phyloP scores from a whole-genome alignment of 2,888 invertebrate species.

The Volucella inanis region DNA sequence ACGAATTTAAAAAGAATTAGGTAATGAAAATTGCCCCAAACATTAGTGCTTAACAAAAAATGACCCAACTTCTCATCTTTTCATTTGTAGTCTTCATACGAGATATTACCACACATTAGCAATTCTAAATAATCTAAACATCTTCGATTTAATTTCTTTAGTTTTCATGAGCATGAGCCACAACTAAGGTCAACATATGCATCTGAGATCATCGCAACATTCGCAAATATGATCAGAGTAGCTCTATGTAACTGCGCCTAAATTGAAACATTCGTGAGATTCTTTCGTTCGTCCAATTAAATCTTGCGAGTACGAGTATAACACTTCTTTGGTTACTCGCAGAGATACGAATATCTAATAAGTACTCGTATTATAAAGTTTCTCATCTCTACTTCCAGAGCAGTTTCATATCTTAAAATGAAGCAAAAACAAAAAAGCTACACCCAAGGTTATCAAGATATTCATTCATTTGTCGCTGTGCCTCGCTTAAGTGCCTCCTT shows the following conservation, averaged over 20 bases:
- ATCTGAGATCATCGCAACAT: constrained; percentile 58
- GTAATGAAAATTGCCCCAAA: background rate
- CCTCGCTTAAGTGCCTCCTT: constrained; percentile 29
- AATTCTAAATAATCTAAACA: constrained; percentile 4
- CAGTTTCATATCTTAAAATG: constrained; percentile 3
- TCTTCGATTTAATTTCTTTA: constrained; percentile 1
- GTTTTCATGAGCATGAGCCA: constrained; percentile 16
- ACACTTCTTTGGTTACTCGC: constrained; percentile 41
- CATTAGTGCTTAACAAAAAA: background rate
- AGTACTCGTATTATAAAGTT: background rate
- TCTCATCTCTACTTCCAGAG: constrained; percentile 22
- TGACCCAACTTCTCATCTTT: constrained; percentile 4
- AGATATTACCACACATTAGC: background rate
- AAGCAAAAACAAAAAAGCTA: constrained; percentile 16
- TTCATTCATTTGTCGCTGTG: constrained; percentile 50
- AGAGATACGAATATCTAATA: background rate
- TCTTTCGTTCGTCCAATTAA: constrained; percentile 44
- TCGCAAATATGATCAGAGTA: constrained; percentile 48
- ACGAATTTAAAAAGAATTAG: constrained; percentile 1
- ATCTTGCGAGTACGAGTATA: constrained; percentile 42
- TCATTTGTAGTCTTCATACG: background rate
- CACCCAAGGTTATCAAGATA: constrained; percentile 64
- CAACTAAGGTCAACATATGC: constrained; percentile 55
- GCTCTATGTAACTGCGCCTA: background rate
- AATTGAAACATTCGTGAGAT: constrained; percentile 46